Percentiles rank a stretch among this genome's conserved stretches.
phyloP scores from a whole-genome alignment of 2,113 vertebrate genomes.

The Thymallus thymallus region DNA sequence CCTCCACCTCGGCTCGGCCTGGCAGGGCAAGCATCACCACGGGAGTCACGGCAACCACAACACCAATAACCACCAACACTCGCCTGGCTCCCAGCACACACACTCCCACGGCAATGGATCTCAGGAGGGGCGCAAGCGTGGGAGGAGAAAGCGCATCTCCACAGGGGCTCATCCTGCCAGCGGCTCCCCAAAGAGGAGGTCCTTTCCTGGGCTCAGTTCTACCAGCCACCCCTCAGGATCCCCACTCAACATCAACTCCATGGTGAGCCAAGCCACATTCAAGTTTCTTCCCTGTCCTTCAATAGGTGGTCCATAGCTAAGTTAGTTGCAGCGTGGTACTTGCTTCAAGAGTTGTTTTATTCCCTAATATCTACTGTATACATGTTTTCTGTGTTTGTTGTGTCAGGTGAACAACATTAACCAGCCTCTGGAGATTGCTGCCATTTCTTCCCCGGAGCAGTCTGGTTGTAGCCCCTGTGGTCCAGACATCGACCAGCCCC shows the following conservation, averaged over 20 bases:
- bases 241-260: constrained; percentile 93
- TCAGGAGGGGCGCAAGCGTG: constrained; percentile 88
- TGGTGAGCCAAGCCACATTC: constrained; percentile 78
- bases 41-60: constrained; percentile 47
- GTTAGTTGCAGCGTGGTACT: not conserved
- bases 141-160: constrained; percentile 83
- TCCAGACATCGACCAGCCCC: constrained; percentile 91
- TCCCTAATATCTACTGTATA: too few relatives aligned
- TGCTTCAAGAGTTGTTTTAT: too few relatives aligned
- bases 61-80: constrained; percentile 43
- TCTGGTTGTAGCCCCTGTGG: constrained; percentile 86
- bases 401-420: constrained; percentile 96
- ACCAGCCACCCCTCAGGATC: constrained; percentile 88
- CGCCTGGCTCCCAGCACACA: constrained; percentile 58
- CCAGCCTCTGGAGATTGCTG: constrained; percentile 97
- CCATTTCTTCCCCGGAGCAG: constrained; percentile 97
- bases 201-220: constrained; percentile 81
- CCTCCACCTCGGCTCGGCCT: constrained; percentile 82
- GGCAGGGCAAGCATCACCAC: constrained; percentile 76
- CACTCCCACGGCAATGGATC: constrained; percentile 56
- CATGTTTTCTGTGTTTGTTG: not conserved
- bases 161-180: constrained; percentile 56
- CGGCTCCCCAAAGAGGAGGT: constrained; percentile 88
- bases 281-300: not conserved
- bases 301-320: not conserved